These are phyloP conservation scores for Ictidomys tridecemlineatus DNA, from an alignment of 2,113 vertebrate species.

Conservation along the genomic window DNA sequence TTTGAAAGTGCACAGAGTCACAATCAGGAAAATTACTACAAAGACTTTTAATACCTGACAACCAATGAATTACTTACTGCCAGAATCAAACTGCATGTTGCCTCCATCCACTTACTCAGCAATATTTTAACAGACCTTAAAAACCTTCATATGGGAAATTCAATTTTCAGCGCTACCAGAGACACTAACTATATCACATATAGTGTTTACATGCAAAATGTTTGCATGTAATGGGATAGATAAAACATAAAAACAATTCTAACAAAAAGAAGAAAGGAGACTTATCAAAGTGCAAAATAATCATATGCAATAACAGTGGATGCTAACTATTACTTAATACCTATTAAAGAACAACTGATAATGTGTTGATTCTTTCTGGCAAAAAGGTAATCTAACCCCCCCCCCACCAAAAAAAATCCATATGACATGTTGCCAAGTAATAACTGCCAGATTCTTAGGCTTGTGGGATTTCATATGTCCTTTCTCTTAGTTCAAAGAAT, in stretches of 20 bases:
- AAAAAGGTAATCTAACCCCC: neutral
- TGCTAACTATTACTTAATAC: neutral
- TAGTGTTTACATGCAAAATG: neutral
- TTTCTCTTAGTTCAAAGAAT: neutral
- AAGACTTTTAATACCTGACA: neutral
- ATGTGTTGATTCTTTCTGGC: neutral
- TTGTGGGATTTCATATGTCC: neutral
- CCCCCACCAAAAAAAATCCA: neutral
- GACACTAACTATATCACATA: neutral
- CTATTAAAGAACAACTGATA: neutral
- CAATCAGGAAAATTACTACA: neutral
- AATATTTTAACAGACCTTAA: neutral
- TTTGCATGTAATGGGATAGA: neutral
- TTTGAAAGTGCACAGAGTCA: neutral
- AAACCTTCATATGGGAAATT: neutral
- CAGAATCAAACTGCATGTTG: neutral
- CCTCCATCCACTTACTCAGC: neutral
- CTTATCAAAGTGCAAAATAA: neutral
- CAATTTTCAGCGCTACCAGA: neutral
- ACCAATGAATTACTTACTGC: neutral
- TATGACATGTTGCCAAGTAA: neutral
- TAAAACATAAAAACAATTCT: neutral
- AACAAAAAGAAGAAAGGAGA: slow-evolving; percentile 46
- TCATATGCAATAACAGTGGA: neutral
- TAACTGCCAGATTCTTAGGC: neutral